Conservation (phyloP, 2,113 vertebrate genomes). For the Phaethon lepturus region DNA sequence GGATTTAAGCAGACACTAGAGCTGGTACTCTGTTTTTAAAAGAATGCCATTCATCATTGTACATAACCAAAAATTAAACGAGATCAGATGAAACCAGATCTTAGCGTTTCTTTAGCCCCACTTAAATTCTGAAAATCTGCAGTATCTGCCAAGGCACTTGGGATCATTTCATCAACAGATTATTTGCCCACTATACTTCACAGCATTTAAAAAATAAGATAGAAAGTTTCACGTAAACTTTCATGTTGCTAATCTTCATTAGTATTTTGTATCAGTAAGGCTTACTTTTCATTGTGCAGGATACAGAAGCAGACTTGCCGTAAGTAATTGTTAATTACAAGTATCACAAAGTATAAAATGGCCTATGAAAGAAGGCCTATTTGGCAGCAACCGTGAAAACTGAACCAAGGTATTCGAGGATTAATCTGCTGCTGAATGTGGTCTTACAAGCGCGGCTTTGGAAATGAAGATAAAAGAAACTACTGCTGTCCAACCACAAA, state of each 20-base stretch:
- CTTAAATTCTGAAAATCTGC: neutral
- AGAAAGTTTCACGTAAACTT: neutral
- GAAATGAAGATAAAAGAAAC: slow-evolving; percentile 79
- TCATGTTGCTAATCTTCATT: neutral
- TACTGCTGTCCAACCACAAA: slow-evolving; percentile 35
- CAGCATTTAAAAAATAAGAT: neutral
- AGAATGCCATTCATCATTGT: neutral
- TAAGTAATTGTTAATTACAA: slow-evolving; percentile 67
- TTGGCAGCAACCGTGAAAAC: slow-evolving; percentile 84
- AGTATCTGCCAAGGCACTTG: neutral
- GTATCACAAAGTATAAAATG: slow-evolving; percentile 31
- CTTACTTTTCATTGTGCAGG: neutral
- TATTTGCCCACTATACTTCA: neutral
- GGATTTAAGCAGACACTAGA: neutral
- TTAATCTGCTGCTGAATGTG: slow-evolving; percentile 88
- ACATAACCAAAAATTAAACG: neutral
- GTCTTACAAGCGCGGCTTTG: slow-evolving; percentile 84
- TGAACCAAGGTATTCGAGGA: slow-evolving; percentile 85
- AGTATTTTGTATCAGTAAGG: neutral
- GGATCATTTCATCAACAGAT: neutral
- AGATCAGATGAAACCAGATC: neutral
- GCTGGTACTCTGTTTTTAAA: neutral
- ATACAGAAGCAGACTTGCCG: neutral
- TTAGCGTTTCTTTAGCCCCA: neutral
- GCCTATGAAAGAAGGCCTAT: slow-evolving; percentile 53